Evolutionary conservation across 35 echinoderm and acorn worm species (phyloP).

Genomic region (Apostichopus parvimensis): DNA sequence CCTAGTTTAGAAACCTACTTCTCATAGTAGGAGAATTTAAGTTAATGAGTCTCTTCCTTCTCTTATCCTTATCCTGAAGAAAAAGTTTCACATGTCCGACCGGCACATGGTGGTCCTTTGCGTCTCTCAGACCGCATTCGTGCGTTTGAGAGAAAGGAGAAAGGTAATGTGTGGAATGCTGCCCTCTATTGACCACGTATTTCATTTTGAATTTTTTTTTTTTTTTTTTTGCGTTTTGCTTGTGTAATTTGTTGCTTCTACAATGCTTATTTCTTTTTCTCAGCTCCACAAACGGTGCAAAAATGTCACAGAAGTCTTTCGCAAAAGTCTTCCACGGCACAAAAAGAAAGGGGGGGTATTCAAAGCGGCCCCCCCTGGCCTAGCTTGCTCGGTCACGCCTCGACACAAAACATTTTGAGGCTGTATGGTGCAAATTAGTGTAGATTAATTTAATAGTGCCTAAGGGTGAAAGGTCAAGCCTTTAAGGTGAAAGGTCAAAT

Average conservation of each 20-base stretch:
- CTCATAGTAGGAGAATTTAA: too few species aligned
- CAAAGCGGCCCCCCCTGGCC: too few species aligned
- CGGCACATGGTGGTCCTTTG: neutral
- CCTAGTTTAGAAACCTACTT: too few species aligned
- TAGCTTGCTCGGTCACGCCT: too few species aligned
- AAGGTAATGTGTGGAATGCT: slow-evolving; percentile 34
- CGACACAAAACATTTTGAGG: too few species aligned
- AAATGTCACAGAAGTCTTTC: neutral
- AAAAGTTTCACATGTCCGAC: slow-evolving; percentile 19
- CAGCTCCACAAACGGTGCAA: slow-evolving; percentile 5
- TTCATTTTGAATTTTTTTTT: neutral
- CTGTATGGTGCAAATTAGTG: too few species aligned
- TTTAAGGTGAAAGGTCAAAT: too few species aligned
- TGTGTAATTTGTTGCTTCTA: slow-evolving; percentile 12
- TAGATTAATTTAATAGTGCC: too few species aligned
- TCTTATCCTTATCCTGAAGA: slow-evolving; percentile 26
- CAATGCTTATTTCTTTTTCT: neutral
- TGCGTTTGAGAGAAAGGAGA: slow-evolving; percentile 25
- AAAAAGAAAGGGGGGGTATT: too few species aligned
- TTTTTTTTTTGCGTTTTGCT: neutral
- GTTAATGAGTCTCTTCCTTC: neutral
- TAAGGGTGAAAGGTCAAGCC: too few species aligned
- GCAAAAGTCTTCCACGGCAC: too few species aligned
- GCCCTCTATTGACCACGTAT: neutral
- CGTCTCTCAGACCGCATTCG: slow-evolving; percentile 38